phyloP scores from a whole-genome alignment of 2,888 invertebrate genomes.

The Fragum fragum region DNA sequence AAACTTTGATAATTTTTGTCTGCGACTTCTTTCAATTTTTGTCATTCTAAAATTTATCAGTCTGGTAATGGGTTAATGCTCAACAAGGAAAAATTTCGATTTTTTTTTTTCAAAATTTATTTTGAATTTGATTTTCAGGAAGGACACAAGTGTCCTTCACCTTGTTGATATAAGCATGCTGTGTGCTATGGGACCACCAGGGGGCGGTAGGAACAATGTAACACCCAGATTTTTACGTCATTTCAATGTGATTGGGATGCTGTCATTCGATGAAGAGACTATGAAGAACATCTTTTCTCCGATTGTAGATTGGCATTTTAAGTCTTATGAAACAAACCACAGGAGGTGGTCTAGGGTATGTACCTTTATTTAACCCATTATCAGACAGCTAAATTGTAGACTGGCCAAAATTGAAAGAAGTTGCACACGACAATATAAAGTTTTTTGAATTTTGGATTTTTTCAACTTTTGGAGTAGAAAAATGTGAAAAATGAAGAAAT shows the following conservation, averaged over 20 bases:
- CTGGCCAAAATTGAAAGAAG: too few species aligned
- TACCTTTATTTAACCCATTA: neutral
- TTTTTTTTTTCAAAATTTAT: too few species aligned
- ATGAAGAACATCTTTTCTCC: slow-evolving; percentile 86
- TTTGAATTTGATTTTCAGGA: slow-evolving; percentile 74
- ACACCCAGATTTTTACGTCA: slow-evolving; percentile 85
- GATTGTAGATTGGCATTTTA: slow-evolving; percentile 86
- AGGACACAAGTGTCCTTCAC: slow-evolving; percentile 84
- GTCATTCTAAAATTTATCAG: too few species aligned
- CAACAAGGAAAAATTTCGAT: too few species aligned
- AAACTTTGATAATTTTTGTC: too few species aligned
- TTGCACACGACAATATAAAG: too few species aligned
- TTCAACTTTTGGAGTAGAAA: too few species aligned
- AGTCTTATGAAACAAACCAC: slow-evolving; percentile 82
- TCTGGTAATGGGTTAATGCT: too few species aligned
- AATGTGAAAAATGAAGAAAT: too few species aligned
- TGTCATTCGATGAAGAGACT: slow-evolving; percentile 85
- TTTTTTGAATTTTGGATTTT: too few species aligned
- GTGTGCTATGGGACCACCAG: slow-evolving; percentile 86
- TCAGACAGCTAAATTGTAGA: too few species aligned
- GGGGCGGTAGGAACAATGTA: slow-evolving; percentile 85
- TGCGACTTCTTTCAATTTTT: too few species aligned
- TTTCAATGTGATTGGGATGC: slow-evolving; percentile 85
- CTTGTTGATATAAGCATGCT: slow-evolving; percentile 85
- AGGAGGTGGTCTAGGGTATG: slow-evolving; percentile 84